phyloP scores from a whole-genome alignment of 2,888 invertebrate species.

The Drosophila peninsularis region DNA sequence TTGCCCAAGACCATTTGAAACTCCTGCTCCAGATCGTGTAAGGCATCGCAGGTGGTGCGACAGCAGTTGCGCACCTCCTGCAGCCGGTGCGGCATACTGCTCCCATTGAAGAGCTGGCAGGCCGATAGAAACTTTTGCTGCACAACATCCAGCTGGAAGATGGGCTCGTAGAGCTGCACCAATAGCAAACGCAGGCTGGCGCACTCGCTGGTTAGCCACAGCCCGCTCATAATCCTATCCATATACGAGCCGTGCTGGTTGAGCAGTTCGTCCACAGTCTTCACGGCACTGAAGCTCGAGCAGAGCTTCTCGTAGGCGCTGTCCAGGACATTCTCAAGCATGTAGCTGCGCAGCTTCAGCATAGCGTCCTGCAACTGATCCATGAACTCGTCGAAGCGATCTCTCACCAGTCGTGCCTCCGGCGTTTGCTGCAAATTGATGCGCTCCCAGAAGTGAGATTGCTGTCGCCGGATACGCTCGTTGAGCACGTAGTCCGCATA shows the following conservation, averaged over 20 bases:
- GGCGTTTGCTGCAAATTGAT: not conserved
- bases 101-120: not conserved
- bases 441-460: conserved; percentile 18
- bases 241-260: conserved; percentile 41
- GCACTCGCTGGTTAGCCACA: conserved; percentile 3
- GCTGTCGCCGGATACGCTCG: conserved; percentile 36
- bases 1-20: conserved; percentile 29
- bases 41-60: conserved; percentile 18
- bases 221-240: conserved; percentile 12
- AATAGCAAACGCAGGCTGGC: conserved; percentile 7
- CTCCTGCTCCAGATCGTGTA: conserved; percentile 26
- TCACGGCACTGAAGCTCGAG: not conserved
- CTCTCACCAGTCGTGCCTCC: conserved; percentile 6
- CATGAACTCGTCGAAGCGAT: conserved; percentile 23
- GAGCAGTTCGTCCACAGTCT: conserved; percentile 47
- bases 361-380: conserved; percentile 29
- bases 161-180: conserved; percentile 17
- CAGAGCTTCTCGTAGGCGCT: conserved; percentile 17
- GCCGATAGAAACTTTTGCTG: conserved; percentile 38
- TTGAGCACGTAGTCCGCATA: conserved; percentile 48
- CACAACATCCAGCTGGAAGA: conserved; percentile 34
- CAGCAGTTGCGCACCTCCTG: conserved; percentile 29
- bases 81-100: not conserved
- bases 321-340: conserved; percentile 26
- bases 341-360: conserved; percentile 23